Evolutionary conservation across 2,797 vertebrate species (phyloP), one percentile per base, ranked within the genome.

Genomic region (Centroberyx gerrardi): DNA sequence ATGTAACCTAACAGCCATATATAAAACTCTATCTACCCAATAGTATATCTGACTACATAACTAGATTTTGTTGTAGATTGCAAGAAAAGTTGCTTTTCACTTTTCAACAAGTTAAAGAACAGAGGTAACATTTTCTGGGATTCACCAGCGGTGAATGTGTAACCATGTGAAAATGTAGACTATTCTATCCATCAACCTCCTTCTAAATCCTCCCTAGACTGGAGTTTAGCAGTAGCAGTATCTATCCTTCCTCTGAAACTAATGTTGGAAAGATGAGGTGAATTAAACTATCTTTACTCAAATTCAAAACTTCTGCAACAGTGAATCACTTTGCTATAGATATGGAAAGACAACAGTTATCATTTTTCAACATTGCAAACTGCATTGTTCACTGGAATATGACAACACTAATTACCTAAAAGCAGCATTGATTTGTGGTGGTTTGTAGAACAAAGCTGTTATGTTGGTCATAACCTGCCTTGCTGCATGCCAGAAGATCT

Each of bases 391-490:
- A 13, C 29, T 63, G 29, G 8, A 60, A 28, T 28, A 62, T 62
- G n/a, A 13, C 46, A 61, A 33, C 4, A 28, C 14, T 3, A 15
- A n/a, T n/a, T 49, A 29, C 31, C 17, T 10, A 42, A 27, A 28
- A 67, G 64, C 63, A 29, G 55, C 87, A 92, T 90, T 91, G 90
- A 90, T 93, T 90, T 92, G 90, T 84, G 70, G 72, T 91, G 90
- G 89, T 93, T 93, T 93, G 90, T 82, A 65, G 80, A 87, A 86
- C 86, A 92, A 89, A 82, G 78, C 74, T 75, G 78, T 78, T 75
- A 83, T 78, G 80, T 78, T 72, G 61, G 54, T 74, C 80, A 82
- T 85, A 84, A 86, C 64, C 80, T 74, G 85, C 78, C 86, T 85
- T 81, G 76, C 74, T 73, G 74, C 72, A 86, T 90, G 81, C 80